Evolutionary conservation across 1,140 invertebrate genomes (phyloP).

Genomic region (Marisa cornuarietis): DNA sequence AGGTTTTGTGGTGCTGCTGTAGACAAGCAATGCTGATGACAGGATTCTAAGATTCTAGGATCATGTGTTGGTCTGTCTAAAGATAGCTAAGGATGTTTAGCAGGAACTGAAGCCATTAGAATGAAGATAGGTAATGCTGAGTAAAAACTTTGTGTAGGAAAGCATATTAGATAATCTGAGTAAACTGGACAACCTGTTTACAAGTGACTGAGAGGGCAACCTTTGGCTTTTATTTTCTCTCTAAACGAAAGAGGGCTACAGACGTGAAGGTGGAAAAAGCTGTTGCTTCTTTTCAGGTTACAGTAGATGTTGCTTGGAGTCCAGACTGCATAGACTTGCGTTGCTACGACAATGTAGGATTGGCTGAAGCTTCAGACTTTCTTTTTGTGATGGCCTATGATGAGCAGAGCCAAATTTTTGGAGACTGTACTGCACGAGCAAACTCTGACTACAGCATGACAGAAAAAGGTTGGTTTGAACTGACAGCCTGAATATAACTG

Average conservation of each 20-base stretch:
- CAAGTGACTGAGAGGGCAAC: neutral
- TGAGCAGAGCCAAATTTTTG: slow-evolving; percentile 66
- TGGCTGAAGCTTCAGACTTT: slow-evolving; percentile 60
- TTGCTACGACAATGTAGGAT: slow-evolving; percentile 65
- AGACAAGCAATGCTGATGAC: no score
- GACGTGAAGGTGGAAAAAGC: neutral
- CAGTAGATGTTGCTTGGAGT: slow-evolving; percentile 67
- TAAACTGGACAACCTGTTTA: neutral
- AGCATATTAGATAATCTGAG: neutral
- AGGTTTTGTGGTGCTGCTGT: neutral
- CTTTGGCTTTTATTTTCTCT: neutral
- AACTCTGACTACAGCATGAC: slow-evolving; percentile 56
- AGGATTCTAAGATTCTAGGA: no score
- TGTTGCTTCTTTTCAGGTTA: slow-evolving; percentile 54
- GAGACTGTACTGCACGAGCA: slow-evolving; percentile 63
- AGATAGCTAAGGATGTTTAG: no score
- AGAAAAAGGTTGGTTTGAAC: slow-evolving; percentile 23
- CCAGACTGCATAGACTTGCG: slow-evolving; percentile 64
- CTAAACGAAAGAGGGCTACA: neutral
- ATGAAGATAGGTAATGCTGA: no score
- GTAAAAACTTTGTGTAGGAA: no score
- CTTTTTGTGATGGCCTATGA: slow-evolving; percentile 69
- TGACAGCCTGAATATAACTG: no score
- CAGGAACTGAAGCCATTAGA: no score
- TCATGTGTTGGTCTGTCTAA: no score